Evolutionary conservation across 2,113 vertebrate genomes (phyloP), one percentile per base, ranked within the genome.

Genomic region (Tragelaphus scriptus): DNA sequence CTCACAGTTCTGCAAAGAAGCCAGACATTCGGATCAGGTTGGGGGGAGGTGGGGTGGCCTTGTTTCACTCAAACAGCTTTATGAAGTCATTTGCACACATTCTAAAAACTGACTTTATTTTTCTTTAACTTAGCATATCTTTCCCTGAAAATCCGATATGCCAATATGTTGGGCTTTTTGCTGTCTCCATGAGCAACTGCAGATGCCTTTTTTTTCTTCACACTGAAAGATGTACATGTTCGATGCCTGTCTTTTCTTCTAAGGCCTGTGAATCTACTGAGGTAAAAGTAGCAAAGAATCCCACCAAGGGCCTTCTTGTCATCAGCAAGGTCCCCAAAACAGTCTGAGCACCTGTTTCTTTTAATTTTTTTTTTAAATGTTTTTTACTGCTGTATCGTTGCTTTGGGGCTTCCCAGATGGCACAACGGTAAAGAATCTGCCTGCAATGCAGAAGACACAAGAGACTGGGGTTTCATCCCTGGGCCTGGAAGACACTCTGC

Each of bases 101-200:
- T 89, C 94, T 97, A 79, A 86, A 94, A 75, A 71, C 11, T 14
- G 93, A 68, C 81, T 92, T 90, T 86, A 32, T 91, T 91, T 85
- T 36, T n/a, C 85, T 96, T 49, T 71, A 65, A 77, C 32, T 88
- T 85, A 95, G 90, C 91, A 2, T 36, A 6, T 92, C 71, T 94
- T 75, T 94, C 85, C 63, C 49, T 6, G 77, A 80, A 80, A 96
- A 89, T 23, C 81, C 7, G 2, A 95, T 86, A 59, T 55, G 80
- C 56, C 81, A 90, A 51, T 40, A 88, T 26, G 58, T 53, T 71
- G 91, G 85, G 47, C 89, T 96, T 95, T 95, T 87, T 87, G 81
- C 93, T 89, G 75, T 94, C 85, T 88, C 8, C 47, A 0, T 2
- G 53, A 93, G 89, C 82, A 26, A 49, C 36, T 19, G 12, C 84